A percentile compares a stretch with the other conserved stretches of the same genome.
These are phyloP conservation scores for Phrixothrix hirtus DNA, from an alignment of 2,888 invertebrate species.

Conservation along the genomic window DNA sequence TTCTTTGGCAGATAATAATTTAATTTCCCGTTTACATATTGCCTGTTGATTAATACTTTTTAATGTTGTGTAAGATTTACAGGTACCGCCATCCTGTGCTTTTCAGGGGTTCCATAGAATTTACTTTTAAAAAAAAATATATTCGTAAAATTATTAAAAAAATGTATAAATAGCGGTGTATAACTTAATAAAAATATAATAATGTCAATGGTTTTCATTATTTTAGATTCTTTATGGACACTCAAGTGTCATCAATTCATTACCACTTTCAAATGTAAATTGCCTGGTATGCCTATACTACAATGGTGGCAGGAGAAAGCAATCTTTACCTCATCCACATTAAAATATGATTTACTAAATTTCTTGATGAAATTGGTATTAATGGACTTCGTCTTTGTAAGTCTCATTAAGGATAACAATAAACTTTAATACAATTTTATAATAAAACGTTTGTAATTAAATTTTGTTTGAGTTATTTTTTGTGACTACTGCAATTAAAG, in stretches of 20 bases:
- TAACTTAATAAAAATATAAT: conserved; percentile 4
- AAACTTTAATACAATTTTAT: too few species aligned
- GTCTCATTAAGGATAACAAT: too few species aligned
- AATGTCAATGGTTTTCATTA: too few species aligned
- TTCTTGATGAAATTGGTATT: too few species aligned
- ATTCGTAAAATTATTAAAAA: conserved; percentile 16
- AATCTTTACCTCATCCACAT: too few species aligned
- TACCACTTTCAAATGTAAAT: not conserved
- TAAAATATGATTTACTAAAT: too few species aligned
- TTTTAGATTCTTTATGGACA: not conserved
- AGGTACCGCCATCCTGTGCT: conserved; percentile 49
- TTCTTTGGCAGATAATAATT: too few species aligned
- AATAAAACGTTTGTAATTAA: too few species aligned
- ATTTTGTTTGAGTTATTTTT: too few species aligned
- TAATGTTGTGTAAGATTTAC: conserved; percentile 44
- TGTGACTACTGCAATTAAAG: too few species aligned
- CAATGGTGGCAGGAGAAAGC: not conserved
- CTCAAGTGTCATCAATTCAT: not conserved
- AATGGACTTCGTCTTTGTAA: too few species aligned
- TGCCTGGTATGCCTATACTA: not conserved
- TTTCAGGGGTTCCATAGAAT: conserved; percentile 43
- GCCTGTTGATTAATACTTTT: conserved; percentile 26
- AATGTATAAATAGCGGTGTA: conserved; percentile 22
- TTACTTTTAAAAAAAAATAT: conserved; percentile 19
- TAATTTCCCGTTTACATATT: too few species aligned